These are phyloP conservation scores for Chromis chromis DNA, from an alignment of 2,797 vertebrate genomes.

Conservation along the genomic window DNA sequence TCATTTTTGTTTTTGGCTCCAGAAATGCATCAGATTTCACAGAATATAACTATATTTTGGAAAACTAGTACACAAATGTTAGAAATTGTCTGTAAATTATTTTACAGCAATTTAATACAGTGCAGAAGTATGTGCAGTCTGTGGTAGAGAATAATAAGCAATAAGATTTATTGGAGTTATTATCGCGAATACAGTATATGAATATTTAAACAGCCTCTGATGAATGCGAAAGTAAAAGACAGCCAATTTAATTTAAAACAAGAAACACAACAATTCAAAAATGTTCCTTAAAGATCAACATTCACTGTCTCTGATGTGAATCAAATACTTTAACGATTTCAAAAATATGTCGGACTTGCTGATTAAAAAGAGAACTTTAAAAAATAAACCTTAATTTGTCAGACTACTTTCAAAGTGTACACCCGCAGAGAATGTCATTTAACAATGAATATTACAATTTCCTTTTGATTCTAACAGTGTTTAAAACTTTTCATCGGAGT, in stretches of 20 bases:
- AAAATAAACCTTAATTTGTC: slow-evolving; percentile 26
- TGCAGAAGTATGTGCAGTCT: too few relatives aligned
- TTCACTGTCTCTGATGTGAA: slow-evolving; percentile 41
- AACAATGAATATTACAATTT: neutral
- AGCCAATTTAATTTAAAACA: slow-evolving; percentile 3
- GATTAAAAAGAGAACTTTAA: neutral
- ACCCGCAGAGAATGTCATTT: slow-evolving; percentile 2
- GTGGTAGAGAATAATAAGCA: neutral
- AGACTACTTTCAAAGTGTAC: neutral
- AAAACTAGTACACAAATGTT: too few relatives aligned
- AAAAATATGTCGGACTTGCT: slow-evolving; percentile 6
- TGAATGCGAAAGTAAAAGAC: neutral
- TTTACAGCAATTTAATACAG: too few relatives aligned
- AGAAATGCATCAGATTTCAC: too few relatives aligned
- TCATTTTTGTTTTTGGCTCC: too few relatives aligned
- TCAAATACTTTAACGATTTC: slow-evolving; percentile 38
- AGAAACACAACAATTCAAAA: neutral
- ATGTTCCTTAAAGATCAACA: slow-evolving; percentile 43
- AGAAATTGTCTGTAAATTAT: too few relatives aligned
- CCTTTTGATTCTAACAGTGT: slow-evolving; percentile 4
- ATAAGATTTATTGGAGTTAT: neutral
- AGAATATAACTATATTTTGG: too few relatives aligned
- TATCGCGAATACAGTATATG: slow-evolving; percentile 2
- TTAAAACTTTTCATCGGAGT: neutral
- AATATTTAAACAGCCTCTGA: neutral